These are phyloP conservation scores for Dipodomys stephensi DNA, from an alignment of 2,113 vertebrate genomes.

Conservation along the genomic window DNA sequence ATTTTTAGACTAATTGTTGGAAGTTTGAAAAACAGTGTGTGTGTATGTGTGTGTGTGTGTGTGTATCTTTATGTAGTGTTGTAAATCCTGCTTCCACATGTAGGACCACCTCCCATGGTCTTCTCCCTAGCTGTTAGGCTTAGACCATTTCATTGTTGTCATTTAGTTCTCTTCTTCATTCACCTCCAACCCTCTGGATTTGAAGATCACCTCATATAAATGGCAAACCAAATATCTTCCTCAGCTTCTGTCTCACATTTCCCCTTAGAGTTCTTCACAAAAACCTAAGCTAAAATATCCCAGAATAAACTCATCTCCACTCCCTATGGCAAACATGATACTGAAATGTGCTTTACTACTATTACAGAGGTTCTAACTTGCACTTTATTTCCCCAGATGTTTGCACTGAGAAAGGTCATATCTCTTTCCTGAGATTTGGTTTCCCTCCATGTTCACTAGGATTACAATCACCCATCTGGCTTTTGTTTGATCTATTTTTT, in stretches of 20 bases:
- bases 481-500: too few relatives aligned
- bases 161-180: neutral
- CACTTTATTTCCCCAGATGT: neutral
- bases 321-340: neutral
- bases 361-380: neutral
- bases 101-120: neutral
- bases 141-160: too few relatives aligned
- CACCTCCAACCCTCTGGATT: neutral
- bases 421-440: neutral
- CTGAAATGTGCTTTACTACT: neutral
- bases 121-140: neutral
- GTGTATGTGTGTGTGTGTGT: too few relatives aligned
- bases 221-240: neutral
- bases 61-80: too few relatives aligned
- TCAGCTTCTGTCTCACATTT: neutral
- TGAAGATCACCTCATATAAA: neutral
- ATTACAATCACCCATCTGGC: too few relatives aligned
- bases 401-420: neutral
- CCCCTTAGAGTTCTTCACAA: neutral
- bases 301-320: neutral
- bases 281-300: neutral
- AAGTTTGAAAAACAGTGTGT: neutral
- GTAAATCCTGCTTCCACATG: fast-evolving
- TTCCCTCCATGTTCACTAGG: too few relatives aligned
- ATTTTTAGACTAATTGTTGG: neutral